These are phyloP conservation scores for Graptemys geographica DNA, from an alignment of 2,797 vertebrate genomes.

Conservation along the genomic window DNA sequence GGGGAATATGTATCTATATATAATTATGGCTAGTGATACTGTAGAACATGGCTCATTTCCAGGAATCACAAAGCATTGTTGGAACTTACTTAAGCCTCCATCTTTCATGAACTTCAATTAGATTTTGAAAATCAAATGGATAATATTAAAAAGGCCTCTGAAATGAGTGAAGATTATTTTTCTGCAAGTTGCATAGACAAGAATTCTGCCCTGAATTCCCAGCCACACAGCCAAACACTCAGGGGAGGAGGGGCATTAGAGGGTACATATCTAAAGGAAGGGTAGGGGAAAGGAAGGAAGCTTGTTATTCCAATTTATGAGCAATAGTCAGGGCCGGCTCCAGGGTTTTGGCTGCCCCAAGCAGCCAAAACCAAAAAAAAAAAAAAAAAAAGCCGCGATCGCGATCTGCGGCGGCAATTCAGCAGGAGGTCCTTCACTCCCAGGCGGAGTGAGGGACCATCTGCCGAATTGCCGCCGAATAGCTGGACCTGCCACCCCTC, in stretches of 20 bases:
- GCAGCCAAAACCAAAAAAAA: no score
- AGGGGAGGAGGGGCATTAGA: accelerated
- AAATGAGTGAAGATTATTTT: background rate
- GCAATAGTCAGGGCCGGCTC: background rate
- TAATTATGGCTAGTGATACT: background rate
- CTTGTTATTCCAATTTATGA: background rate
- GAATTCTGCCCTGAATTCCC: background rate
- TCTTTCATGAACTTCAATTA: background rate
- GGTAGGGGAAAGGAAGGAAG: background rate
- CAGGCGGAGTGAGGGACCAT: no score
- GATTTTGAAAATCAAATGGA: background rate
- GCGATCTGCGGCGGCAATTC: no score
- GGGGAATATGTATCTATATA: background rate
- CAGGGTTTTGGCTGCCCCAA: no score
- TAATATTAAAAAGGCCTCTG: background rate
- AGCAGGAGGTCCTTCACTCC: no score
- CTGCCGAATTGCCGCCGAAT: no score
- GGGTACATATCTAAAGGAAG: background rate
- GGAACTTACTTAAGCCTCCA: background rate
- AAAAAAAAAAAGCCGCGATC: no score
- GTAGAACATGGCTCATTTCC: background rate
- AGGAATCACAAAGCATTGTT: background rate
- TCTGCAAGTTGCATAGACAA: background rate
- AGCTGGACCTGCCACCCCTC: no score
- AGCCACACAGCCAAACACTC: background rate